Percentiles rank a stretch among this genome's conserved stretches.
These are phyloP conservation scores for Hestina assimilis DNA, from an alignment of 1,140 invertebrate species.

Conservation along the genomic window DNA sequence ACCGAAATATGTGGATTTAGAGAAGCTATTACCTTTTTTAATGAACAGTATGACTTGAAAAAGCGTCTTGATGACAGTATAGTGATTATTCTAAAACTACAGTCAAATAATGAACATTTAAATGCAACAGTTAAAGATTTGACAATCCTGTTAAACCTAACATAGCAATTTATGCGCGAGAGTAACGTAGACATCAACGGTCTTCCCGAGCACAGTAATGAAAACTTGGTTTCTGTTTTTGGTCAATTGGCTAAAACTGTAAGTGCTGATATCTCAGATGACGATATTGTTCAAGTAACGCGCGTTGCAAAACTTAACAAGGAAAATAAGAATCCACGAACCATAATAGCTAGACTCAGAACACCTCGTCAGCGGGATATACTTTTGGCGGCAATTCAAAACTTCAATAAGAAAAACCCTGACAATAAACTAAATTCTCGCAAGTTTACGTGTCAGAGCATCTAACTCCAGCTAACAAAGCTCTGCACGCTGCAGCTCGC, in stretches of 20 bases:
- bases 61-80: conserved; percentile 5
- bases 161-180: conserved; percentile 23
- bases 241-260: not conserved
- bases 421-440: too few relatives aligned
- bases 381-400: too few relatives aligned
- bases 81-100: not conserved
- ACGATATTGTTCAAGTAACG: too few relatives aligned
- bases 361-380: too few relatives aligned
- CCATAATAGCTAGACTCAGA: too few relatives aligned
- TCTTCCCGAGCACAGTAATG: conserved; percentile 18
- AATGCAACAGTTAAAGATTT: conserved; percentile 10
- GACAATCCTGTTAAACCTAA: conserved; percentile 2
- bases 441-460: too few relatives aligned
- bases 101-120: conserved; percentile 14
- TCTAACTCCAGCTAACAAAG: too few relatives aligned
- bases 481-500: too few relatives aligned
- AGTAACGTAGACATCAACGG: conserved; percentile 26
- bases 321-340: too few relatives aligned
- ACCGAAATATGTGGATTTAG: conserved; percentile 11
- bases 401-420: too few relatives aligned
- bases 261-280: not conserved
- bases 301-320: too few relatives aligned
- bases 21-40: conserved; percentile 22
- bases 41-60: conserved; percentile 15
- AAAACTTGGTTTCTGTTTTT: conserved; percentile 15